Base-by-base conservation (phyloP, 1,140 invertebrate species). In the Ridgeia piscesae region DNA sequence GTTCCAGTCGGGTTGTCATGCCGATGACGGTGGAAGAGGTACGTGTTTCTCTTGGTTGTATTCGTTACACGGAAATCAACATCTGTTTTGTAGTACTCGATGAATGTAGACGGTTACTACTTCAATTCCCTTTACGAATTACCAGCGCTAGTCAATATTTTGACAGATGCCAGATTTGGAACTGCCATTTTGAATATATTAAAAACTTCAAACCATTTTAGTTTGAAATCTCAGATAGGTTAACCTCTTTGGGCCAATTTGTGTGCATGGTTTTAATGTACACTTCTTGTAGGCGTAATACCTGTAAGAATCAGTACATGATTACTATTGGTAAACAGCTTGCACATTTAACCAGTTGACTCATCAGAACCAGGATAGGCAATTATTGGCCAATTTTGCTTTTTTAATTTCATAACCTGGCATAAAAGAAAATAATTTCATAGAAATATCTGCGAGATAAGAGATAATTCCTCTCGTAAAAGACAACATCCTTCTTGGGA, bases 11-110 rank as follows among this genome's bases (percentile, higher is more conserved):
- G 91, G 96, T 97, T 93, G 95, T 96, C 92, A 95, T 97, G 93
- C 97, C 97, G 91, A 95, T 97, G 94, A 96, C 96, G 92, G 97
- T 97, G 21, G 97, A 97, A 94, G 97, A 97, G 95, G 96, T 97
- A 95, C 95, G 58, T 77, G 27, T 77, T 77, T 0, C 58, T 77
- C 17, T 77, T 77, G 58, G 14, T 21, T 31, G 58, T 77, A 31
- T 77, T 77, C 95, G 93, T 35, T 8, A 92, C 27, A 92, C 92
- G 42, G 42, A 35, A 91, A 48, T n/a, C 88, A 34, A 42, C 31
- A 90, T 17, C 58, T 91, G 89, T 91, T 89, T 34, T 88, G 17
- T 89, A 34, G 89, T 21, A 93, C 48, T 92, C 91, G 92, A 48
- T 77, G 91, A 92, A 93, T 31, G 50, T 92, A 88, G 42, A 88